Evolutionary conservation across 2,888 invertebrate genomes (phyloP).

Genomic region (Lacanobia wlatinum): DNA sequence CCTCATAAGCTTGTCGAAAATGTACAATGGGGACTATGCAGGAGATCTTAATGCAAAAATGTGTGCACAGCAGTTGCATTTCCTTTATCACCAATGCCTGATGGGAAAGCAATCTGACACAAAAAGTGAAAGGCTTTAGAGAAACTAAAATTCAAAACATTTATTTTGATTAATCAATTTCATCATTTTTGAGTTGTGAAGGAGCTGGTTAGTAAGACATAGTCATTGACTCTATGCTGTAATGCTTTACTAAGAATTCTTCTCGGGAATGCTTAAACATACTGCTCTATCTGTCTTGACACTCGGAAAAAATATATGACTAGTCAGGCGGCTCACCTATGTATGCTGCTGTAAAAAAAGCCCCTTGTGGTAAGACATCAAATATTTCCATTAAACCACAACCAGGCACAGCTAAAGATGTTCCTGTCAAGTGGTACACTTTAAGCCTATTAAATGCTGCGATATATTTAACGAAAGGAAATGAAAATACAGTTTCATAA

Average conservation of each 20-base stretch:
- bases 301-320: background rate
- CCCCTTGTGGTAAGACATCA: constrained; percentile 75
- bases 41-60: too few species aligned
- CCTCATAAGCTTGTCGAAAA: too few species aligned
- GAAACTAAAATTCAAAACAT: too few species aligned
- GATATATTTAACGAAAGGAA: constrained; percentile 85
- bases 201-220: too few species aligned
- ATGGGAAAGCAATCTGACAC: too few species aligned
- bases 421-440: constrained; percentile 86
- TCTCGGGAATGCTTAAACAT: background rate
- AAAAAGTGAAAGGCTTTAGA: too few species aligned
- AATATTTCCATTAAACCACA: constrained; percentile 82
- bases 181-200: too few species aligned
- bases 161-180: too few species aligned
- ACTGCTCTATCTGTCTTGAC: background rate
- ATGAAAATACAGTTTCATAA: constrained; percentile 84
- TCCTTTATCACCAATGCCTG: too few species aligned
- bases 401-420: constrained; percentile 82
- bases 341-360: constrained; percentile 77
- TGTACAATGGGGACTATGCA: too few species aligned
- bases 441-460: constrained; percentile 89
- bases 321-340: constrained; percentile 76
- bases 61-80: too few species aligned
- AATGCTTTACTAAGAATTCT: background rate
- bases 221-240: background rate